phyloP scores from a whole-genome alignment of 2,797 vertebrate species.

The Sebastes itinus region DNA sequence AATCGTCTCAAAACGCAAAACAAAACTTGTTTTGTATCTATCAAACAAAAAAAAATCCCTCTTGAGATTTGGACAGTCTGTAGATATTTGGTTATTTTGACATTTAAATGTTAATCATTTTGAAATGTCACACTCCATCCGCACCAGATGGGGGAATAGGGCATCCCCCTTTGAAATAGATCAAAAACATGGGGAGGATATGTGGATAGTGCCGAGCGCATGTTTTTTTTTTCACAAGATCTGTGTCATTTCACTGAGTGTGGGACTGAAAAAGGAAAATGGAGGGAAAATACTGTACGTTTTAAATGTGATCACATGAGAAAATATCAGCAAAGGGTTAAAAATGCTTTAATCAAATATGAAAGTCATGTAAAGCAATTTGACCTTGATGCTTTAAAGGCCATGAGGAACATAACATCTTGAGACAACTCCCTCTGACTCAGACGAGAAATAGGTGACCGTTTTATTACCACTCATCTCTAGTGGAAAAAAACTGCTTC shows the following conservation, averaged over 20 bases:
- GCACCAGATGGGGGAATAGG: conserved; percentile 73
- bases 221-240: conserved; percentile 25
- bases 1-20: conserved; percentile 2
- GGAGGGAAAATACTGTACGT: neutral
- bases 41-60: conserved; percentile 55
- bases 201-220: conserved; percentile 44
- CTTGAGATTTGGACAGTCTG: conserved; percentile 51
- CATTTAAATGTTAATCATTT: conserved; percentile 82
- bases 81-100: conserved; percentile 78
- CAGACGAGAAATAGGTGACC: conserved; percentile 13
- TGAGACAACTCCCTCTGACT: conserved; percentile 35
- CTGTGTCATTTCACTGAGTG: neutral
- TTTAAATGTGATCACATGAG: neutral
- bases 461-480: neutral
- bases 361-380: neutral
- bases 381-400: neutral
- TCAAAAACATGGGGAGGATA: conserved; percentile 75
- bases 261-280: conserved; percentile 3
- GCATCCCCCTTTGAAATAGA: conserved; percentile 75
- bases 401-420: neutral
- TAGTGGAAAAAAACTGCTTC: conserved; percentile 43
- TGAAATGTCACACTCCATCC: conserved; percentile 82
- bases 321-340: neutral
- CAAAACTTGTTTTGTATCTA: conserved; percentile 28
- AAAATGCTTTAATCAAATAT: neutral